Evolutionary conservation across 2,888 invertebrate genomes (phyloP), one percentile per base, ranked within the genome.

Genomic region (Drosophila sordidapex): DNA sequence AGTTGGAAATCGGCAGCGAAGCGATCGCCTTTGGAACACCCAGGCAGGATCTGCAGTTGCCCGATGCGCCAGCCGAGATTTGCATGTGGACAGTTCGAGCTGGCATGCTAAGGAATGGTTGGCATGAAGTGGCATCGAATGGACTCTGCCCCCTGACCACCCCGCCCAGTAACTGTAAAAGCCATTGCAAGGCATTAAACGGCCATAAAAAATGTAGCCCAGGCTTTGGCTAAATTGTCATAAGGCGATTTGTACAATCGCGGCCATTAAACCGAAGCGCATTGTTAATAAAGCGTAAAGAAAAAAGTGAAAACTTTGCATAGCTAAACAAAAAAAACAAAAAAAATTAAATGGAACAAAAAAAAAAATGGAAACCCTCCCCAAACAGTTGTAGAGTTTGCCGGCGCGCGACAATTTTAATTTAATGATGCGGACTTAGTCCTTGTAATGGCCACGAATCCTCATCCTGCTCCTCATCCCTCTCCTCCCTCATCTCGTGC

Each of bases 211-310:
- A 82, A 76, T 83, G 82, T 76, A 82, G 76, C 74, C 74, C 74
- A 36, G 71, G 76, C 82, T 76, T 74, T 77, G 77, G 79, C 82
- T 78, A 81, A 89, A 85, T 85, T 80, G 83, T 84, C 83, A 89
- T 90, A 90, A 90, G 90, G 85, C 88, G 91, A 90, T 90, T 91
- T 91, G 89, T 87, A 87, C 82, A 87, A 91, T 85, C 83, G 84
- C 90, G 79, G 71, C 87, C 83, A 90, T 91, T 90, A 87, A 89
- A 87, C 82, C 79, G 77, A 79, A 86, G 82, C 86, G 87, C 86
- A 82, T 82, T 90, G 90, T 87, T 87, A 87, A 87, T 90, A 87
- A 90, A 87, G 82, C 90, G 84, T 82, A 89, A 88, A 79, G 70
- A 36, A 71, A 59, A 35, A 60, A 64, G 60, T 51, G 58, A 72